Conservation (phyloP, 2,113 vertebrate genomes). For the Xiphias gladius region DNA sequence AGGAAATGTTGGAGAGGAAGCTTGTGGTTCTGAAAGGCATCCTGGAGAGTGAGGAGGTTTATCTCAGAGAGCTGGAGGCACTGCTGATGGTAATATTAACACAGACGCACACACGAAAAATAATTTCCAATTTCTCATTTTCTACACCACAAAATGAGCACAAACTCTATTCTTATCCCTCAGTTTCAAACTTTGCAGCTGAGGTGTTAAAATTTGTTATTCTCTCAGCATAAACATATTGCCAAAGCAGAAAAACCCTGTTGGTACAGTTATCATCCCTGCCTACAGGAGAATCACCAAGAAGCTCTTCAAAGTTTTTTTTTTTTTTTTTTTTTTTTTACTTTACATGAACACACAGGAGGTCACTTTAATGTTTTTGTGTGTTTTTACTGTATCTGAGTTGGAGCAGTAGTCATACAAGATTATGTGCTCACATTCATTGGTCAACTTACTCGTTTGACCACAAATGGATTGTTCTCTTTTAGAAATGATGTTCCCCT, state of each 20-base stretch:
- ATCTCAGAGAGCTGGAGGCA: constrained; percentile 82
- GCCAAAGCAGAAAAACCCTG: not conserved
- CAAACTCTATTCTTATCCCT: not conserved
- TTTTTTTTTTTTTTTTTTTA: too few relatives aligned
- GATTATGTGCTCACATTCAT: not conserved
- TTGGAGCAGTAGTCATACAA: not conserved
- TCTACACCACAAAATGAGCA: not conserved
- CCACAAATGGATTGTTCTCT: constrained; percentile 6
- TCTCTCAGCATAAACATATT: not conserved
- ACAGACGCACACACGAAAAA: not conserved
- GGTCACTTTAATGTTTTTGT: not conserved
- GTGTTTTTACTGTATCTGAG: not conserved
- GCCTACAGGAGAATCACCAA: not conserved
- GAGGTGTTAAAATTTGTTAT: not conserved
- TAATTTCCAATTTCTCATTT: too few relatives aligned
- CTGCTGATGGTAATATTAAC: constrained; percentile 79
- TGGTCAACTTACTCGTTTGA: constrained; percentile 31
- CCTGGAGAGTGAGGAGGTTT: constrained; percentile 82
- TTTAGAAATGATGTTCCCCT: constrained; percentile 15
- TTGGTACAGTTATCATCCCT: not conserved
- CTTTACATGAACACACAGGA: too few relatives aligned
- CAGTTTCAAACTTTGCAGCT: not conserved
- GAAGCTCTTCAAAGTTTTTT: not conserved
- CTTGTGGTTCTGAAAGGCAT: constrained; percentile 78
- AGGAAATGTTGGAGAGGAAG: constrained; percentile 78